Evolutionary conservation across 2,888 invertebrate genomes (phyloP).

Genomic region (Melanophora roralis): DNA sequence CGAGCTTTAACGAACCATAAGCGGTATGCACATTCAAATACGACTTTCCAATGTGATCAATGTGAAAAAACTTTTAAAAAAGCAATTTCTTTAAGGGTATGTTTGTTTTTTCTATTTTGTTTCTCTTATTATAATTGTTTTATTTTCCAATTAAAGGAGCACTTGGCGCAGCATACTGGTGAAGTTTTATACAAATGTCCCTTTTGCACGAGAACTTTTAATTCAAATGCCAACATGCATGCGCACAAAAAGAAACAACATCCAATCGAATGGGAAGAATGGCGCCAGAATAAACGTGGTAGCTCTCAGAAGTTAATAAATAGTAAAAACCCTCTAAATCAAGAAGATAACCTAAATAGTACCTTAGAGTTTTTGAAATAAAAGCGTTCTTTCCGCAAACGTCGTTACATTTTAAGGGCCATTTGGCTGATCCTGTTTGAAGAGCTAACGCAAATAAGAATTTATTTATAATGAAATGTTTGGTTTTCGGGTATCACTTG

Average conservation of each 20-base stretch:
- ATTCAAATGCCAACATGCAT: constrained; percentile 76
- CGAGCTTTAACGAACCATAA: constrained; percentile 75
- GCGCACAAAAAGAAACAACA: constrained; percentile 75
- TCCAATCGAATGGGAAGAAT: constrained; percentile 72
- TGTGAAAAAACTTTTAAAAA: constrained; percentile 76
- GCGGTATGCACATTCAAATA: constrained; percentile 73
- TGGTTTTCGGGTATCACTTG: too few species aligned
- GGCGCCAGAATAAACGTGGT: constrained; percentile 72
- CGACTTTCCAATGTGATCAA: constrained; percentile 70
- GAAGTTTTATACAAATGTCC: constrained; percentile 76
- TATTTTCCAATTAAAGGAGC: constrained; percentile 68
- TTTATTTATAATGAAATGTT: too few species aligned
- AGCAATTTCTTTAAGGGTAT: constrained; percentile 72
- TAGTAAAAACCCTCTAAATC: constrained; percentile 36
- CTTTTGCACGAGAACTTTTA: constrained; percentile 75
- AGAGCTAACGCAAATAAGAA: too few species aligned
- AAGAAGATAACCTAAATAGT: not conserved
- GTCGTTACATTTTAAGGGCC: too few species aligned
- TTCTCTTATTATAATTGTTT: not conserved
- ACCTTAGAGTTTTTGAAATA: not conserved
- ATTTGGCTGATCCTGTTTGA: too few species aligned
- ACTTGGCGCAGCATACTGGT: constrained; percentile 75
- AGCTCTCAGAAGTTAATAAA: constrained; percentile 67
- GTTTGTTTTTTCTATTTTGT: too few species aligned
- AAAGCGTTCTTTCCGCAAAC: too few species aligned